Conservation (phyloP, 1,140 invertebrate genomes). For the Platorchestia sp. region DNA sequence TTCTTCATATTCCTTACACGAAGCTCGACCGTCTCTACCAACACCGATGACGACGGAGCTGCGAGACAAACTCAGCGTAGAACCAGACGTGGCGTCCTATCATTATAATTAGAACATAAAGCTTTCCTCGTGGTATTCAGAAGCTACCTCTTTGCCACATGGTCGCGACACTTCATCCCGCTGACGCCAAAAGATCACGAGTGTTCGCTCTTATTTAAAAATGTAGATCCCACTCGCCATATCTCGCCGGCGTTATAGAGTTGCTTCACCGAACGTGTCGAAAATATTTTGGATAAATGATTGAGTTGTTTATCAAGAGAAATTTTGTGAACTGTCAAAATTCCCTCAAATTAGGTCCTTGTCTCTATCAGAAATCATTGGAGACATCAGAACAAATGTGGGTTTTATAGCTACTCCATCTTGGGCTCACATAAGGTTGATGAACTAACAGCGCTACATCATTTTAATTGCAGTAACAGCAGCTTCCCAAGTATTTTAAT, state of each 20-base stretch:
- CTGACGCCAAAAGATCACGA: not conserved
- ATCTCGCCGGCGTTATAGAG: not conserved
- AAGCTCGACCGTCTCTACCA: not conserved
- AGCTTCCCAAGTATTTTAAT: not conserved
- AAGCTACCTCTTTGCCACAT: conserved; percentile 46
- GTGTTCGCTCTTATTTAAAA: conserved; percentile 13
- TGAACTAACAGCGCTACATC: conserved; percentile 23
- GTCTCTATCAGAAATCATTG: not conserved
- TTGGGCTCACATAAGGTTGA: not conserved
- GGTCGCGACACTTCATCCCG: conserved; percentile 40
- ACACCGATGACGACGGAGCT: not conserved
- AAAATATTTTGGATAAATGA: not conserved
- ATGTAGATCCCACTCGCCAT: not conserved
- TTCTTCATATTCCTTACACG: not conserved
- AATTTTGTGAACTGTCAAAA: not conserved
- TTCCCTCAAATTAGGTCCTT: not conserved
- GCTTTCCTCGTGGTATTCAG: conserved; percentile 54
- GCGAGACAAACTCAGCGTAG: conserved; percentile 7
- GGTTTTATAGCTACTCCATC: not conserved
- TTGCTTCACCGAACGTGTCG: not conserved
- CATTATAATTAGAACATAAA: conserved; percentile 55
- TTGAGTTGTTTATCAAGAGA: not conserved
- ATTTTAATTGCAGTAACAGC: conserved; percentile 30
- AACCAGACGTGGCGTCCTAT: not conserved
- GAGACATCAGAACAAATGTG: not conserved